Base-by-base conservation (phyloP, 2,888 invertebrate genomes). In the Andricus curvator region DNA sequence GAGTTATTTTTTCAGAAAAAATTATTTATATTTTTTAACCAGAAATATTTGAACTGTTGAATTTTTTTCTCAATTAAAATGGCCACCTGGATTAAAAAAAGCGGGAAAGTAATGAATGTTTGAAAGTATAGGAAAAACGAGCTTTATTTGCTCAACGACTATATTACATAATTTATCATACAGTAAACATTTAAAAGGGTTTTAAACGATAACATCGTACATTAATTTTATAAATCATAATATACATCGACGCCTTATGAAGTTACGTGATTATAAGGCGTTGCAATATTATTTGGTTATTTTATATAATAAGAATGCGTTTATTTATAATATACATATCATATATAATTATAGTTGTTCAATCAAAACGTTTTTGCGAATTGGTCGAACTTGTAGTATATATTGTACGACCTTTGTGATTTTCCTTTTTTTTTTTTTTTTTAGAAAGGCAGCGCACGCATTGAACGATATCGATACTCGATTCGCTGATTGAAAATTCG, bases 101-200 rank as follows among this genome's bases (percentile, higher is more conserved):
- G 13, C 2, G 41, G 20, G 9, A 48, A 29, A 29, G 4, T 25
- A 48, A 70, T 25, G 11, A 44, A 44, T 6, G 29, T 56, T 6
- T 4, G 3, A 29, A 74, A 17, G 66, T 76, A 78, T 85, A 84
- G 85, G 87, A 89, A 91, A 90, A 91, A 89, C 86, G 90, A 91
- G 90, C 89, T 91, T 91, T 91, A 91, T 91, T 91, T 87, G 89
- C 88, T 86, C 90, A 91, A 91, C 91, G 88, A 88, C 87, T 90
- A 90, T 90, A 90, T 91, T 91, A 91, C 90, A 91, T 74, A 56
- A 91, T 89, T 86, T 89, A 90, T 90, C 82, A 85, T 91, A 91
- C 90, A 91, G 87, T 91, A 91, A 90, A 91, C 90, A 91, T 89
- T 90, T 88, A 91, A 91, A 91, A 89, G 86, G 82, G 86, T 86